phyloP scores from a whole-genome alignment of 1,140 invertebrate species.

The Temnothorax curvispinosus region DNA sequence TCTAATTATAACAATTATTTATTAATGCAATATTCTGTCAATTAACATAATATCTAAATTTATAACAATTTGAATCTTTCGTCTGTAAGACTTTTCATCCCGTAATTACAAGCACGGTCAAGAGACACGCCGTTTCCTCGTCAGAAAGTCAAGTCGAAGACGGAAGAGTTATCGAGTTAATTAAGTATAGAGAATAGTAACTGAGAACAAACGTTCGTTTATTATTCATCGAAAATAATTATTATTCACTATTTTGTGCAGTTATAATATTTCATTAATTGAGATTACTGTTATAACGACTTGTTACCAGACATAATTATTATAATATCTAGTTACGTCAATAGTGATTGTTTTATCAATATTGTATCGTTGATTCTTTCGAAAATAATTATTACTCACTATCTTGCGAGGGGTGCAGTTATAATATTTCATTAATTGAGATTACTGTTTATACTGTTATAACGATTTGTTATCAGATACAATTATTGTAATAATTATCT shows the following conservation, averaged over 20 bases:
- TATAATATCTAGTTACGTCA: background rate
- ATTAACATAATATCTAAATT: background rate
- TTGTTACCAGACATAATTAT: slow-evolving; percentile 7
- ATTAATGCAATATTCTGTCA: background rate
- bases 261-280: slow-evolving; percentile 1
- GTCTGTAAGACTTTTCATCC: background rate
- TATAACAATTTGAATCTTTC: background rate
- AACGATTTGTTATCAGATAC: background rate
- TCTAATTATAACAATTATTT: background rate
- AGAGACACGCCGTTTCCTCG: background rate
- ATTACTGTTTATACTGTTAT: background rate
- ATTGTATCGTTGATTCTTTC: background rate
- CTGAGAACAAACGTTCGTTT: background rate
- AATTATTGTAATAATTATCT: background rate
- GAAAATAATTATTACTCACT: background rate
- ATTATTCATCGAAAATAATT: background rate
- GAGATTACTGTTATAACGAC: background rate
- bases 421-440: background rate
- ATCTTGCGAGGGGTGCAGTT: background rate
- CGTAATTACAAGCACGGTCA: background rate
- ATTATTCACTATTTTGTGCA: background rate
- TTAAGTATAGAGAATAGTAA: background rate
- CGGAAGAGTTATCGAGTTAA: background rate
- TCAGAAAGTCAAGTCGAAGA: background rate
- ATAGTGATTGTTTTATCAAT: background rate